Conservation (phyloP, 2,113 vertebrate species). For the Bubo bubo region DNA sequence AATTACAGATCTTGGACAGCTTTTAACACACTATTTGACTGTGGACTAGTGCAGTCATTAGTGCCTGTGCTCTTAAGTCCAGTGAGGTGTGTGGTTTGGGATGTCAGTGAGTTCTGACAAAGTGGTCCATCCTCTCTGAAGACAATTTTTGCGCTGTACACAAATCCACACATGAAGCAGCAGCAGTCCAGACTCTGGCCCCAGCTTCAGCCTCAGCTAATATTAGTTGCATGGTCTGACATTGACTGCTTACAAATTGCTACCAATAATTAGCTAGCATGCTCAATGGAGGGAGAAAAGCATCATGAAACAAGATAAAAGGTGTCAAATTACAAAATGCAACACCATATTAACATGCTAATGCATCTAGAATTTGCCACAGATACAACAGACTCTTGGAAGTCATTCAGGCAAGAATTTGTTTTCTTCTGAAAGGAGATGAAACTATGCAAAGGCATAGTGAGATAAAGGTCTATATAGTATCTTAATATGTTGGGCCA, state of each 20-base stretch:
- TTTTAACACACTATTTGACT: not conserved
- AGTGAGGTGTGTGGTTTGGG: not conserved
- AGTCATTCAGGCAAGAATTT: not conserved
- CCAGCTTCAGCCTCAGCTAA: not conserved
- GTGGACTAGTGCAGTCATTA: not conserved
- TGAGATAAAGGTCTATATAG: not conserved
- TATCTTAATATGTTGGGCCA: not conserved
- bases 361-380: not conserved
- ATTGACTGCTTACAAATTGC: not conserved
- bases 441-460: not conserved
- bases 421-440: not conserved
- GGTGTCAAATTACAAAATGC: not conserved
- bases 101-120: not conserved
- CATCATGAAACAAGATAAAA: not conserved
- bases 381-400: not conserved
- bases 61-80: not conserved
- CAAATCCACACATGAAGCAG: accelerated
- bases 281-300: not conserved
- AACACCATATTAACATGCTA: not conserved
- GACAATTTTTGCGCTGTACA: not conserved
- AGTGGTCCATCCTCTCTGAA: not conserved
- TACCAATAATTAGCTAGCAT: not conserved
- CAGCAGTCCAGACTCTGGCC: not conserved
- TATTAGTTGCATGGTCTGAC: not conserved
- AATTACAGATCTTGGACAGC: not conserved